These are phyloP conservation scores for Thunnus maccoyii DNA, from an alignment of 2,113 vertebrate genomes.

Conservation along the genomic window DNA sequence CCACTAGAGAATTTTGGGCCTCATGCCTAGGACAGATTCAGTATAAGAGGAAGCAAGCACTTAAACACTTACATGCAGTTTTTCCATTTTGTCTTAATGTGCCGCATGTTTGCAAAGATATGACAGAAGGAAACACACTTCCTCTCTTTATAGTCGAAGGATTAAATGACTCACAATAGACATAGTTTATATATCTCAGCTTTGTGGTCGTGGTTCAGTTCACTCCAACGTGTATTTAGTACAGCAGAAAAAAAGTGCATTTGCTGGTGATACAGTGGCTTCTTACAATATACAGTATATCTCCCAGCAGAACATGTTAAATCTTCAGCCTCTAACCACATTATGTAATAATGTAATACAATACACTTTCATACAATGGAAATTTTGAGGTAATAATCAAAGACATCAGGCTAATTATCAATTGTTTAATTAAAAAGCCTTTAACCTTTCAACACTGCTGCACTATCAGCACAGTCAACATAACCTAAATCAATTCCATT, in stretches of 20 bases:
- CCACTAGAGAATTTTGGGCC: neutral
- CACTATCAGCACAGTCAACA: slow-evolving; percentile 25
- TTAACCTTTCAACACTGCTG: neutral
- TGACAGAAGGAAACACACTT: neutral
- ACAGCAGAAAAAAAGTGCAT: neutral
- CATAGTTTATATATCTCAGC: neutral
- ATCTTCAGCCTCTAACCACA: neutral
- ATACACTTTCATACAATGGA: neutral
- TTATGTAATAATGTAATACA: neutral
- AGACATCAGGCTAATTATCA: neutral
- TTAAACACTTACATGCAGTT: neutral
- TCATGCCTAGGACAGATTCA: neutral
- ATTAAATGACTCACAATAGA: neutral
- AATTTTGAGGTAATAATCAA: neutral
- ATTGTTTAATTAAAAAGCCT: neutral
- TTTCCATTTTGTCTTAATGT: slow-evolving; percentile 3
- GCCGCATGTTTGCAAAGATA: neutral
- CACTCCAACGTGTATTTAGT: too few species aligned
- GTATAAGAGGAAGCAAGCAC: too few species aligned
- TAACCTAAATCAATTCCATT: neutral
- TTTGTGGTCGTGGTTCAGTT: neutral
- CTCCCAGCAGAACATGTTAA: neutral
- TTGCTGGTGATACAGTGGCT: neutral
- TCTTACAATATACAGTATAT: too few species aligned
- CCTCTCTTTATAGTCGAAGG: slow-evolving; percentile 7